Base-by-base conservation (phyloP, 2,113 vertebrate genomes). In the human (Homo sapiens) region DNA sequence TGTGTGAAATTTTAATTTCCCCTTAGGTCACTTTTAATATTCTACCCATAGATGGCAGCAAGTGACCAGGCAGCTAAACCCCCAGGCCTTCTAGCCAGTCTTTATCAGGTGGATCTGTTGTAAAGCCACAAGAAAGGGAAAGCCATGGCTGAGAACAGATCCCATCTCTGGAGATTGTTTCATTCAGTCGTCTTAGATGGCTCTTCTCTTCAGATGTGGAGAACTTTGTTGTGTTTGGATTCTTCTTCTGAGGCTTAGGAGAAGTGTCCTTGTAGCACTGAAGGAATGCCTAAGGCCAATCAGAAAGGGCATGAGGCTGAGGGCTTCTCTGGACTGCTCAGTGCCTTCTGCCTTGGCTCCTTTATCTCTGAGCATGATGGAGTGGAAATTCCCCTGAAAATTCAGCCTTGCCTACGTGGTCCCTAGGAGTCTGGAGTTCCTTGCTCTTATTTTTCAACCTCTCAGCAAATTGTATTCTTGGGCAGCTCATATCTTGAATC, bases 11-110 rank as follows among this genome's bases (percentile, higher is more conserved):
- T 92, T 64, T 40, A 59, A 64, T 89, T 93, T 95, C 82, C 22
- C 27, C 23, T 73, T 86, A 40, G 83, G 57, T 91, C 86, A 95
- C 75, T 97, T 97, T 75, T 90, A 85, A 90, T 13, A 9, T 93
- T 30, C 23, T 73, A 92, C 97, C 98, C 35, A 79, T 98, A 98
- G 98, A 96, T 97, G 98, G 98, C 97, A 98, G 98, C 87, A 98
- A 89, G 81, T 57, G 97, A 95, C 68, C 87, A 89, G 22, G 78
- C 78, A 84, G 91, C 64, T 43, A 20, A 55, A 13, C 1, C 4
- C 1, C 7, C 4, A 0, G 75, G 40, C 38, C 18, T n/a, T 17
- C 55, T 1, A 2, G 27, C 25, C 59, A 3, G 82, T 52, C 30
- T 5, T 3, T 6, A 4, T 18, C 35, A 66, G 43, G 57, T 18